phyloP scores from a whole-genome alignment of 2,797 vertebrate species.

The Sphaeramia orbicularis region DNA sequence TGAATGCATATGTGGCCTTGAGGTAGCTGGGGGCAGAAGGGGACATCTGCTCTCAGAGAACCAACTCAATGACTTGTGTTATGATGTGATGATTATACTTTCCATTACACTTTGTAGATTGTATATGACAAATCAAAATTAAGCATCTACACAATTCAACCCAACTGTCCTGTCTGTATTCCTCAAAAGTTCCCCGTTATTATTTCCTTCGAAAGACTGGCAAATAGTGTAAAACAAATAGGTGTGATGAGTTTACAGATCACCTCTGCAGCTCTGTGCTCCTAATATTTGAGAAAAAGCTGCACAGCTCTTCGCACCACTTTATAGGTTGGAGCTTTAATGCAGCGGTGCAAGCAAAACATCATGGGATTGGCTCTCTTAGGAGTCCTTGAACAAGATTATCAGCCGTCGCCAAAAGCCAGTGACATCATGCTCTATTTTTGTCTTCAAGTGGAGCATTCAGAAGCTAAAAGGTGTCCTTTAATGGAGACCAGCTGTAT shows the following conservation, averaged over 20 bases:
- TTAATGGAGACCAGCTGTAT: conserved; percentile 78
- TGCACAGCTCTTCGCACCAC: not conserved
- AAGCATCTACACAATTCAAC: not conserved
- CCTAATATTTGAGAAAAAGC: not conserved
- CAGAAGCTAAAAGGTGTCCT: conserved; percentile 79
- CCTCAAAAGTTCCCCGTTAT: not conserved
- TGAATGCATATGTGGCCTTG: conserved; percentile 44
- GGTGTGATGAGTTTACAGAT: not conserved
- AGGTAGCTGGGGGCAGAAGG: conserved; percentile 19
- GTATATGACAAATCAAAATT: not conserved
- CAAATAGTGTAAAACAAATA: not conserved
- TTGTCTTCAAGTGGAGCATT: conserved; percentile 76
- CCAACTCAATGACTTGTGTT: conserved; percentile 8
- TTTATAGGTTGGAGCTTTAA: conserved; percentile 13
- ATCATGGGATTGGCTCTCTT: conserved; percentile 38
- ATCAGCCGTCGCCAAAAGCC: conserved; percentile 65
- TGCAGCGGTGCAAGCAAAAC: conserved; percentile 32
- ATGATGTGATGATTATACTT: not conserved
- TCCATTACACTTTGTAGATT: not conserved
- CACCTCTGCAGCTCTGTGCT: not conserved
- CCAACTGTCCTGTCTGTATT: not conserved
- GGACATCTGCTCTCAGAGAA: conserved; percentile 43
- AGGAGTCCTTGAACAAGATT: conserved; percentile 66
- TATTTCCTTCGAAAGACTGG: not conserved
- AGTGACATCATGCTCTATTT: conserved; percentile 82